Percentiles rank a stretch among this genome's conserved stretches.
These are phyloP conservation scores for Arion vulgaris DNA, from an alignment of 1,140 invertebrate genomes.

Conservation along the genomic window DNA sequence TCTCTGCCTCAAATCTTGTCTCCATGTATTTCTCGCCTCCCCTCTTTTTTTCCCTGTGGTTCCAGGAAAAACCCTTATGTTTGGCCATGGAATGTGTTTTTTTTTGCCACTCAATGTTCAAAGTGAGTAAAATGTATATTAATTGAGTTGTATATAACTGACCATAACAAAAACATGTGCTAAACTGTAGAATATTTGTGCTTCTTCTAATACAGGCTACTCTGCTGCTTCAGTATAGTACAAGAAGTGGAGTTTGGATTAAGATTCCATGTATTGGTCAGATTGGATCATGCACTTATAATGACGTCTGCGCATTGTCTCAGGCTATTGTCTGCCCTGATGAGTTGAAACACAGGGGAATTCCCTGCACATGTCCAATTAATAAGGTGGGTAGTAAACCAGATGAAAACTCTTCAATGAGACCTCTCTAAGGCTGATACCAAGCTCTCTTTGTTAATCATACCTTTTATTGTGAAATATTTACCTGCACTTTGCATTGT, in stretches of 20 bases:
- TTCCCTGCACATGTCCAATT: slow-evolving; percentile 33
- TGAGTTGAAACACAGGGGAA: neutral
- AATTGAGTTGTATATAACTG: no score
- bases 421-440: neutral
- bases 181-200: no score
- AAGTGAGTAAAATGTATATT: no score
- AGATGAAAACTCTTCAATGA: neutral
- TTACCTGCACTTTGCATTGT: no score
- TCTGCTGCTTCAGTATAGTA: neutral
- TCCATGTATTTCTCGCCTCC: no score
- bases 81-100: no score
- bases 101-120: no score
- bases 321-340: slow-evolving; percentile 14
- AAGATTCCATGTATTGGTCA: slow-evolving; percentile 29
- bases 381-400: neutral
- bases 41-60: no score
- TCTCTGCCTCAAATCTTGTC: no score
- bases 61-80: no score
- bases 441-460: neutral
- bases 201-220: neutral
- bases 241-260: slow-evolving; percentile 16
- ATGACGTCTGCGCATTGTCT: slow-evolving; percentile 1
- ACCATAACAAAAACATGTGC: no score
- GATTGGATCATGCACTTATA: slow-evolving; percentile 30
- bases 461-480: no score